Percentiles rank a stretch among this genome's conserved stretches.
Conservation (phyloP, 2,113 vertebrate species). For the Periophthalmus modestus region DNA sequence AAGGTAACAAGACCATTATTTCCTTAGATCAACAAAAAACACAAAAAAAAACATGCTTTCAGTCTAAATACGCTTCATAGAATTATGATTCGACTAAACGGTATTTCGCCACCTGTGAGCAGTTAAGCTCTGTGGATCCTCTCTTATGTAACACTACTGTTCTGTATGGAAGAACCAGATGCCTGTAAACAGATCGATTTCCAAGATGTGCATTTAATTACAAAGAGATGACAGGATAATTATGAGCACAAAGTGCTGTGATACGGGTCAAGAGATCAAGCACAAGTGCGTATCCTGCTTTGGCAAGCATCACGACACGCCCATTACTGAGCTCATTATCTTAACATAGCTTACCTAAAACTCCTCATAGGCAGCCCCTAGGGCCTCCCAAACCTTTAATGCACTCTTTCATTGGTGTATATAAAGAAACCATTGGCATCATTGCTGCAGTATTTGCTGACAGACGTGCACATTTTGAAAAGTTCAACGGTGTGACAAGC, state of each 20-base stretch:
- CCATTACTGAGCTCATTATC: constrained; percentile 43
- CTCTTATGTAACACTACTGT: neutral
- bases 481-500: constrained; percentile 2
- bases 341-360: constrained; percentile 53
- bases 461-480: constrained; percentile 20
- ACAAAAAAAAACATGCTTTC: neutral
- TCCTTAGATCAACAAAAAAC: neutral
- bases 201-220: constrained; percentile 13
- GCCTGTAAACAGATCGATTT: constrained; percentile 6
- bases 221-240: constrained; percentile 18
- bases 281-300: constrained; percentile 15
- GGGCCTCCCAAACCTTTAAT: constrained; percentile 38
- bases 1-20: neutral
- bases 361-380: neutral
- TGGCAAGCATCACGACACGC: constrained; percentile 14
- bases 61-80: neutral
- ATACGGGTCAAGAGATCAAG: constrained; percentile 37
- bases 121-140: neutral
- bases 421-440: constrained; percentile 30
- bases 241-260: constrained; percentile 1
- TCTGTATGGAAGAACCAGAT: neutral
- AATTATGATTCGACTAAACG: neutral
- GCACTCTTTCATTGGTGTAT: constrained; percentile 25
- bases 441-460: constrained; percentile 21
- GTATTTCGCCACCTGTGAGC: neutral